Conservation (phyloP, 2,888 invertebrate genomes). For the Germaria angustata region DNA sequence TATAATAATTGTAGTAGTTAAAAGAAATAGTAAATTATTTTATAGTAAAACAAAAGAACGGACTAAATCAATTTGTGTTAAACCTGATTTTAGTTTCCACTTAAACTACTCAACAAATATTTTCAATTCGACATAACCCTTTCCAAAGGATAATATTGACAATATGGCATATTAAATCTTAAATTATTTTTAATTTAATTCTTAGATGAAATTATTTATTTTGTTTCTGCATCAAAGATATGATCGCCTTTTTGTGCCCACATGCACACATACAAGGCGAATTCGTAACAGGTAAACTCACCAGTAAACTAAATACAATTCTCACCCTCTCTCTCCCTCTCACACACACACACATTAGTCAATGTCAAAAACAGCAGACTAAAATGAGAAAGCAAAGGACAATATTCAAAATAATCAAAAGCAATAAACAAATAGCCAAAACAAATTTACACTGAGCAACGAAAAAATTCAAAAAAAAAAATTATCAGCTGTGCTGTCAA, state of each 20-base stretch:
- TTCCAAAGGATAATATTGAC: neutral
- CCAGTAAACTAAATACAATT: no score
- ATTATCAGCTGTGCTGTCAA: no score
- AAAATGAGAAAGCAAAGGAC: no score
- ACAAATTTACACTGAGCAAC: no score
- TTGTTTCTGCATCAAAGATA: neutral
- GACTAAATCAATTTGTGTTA: slow-evolving; percentile 22
- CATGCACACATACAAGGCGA: neutral
- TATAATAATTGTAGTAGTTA: slow-evolving; percentile 48
- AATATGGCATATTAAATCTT: neutral
- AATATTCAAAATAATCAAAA: no score
- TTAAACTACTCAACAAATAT: slow-evolving; percentile 45
- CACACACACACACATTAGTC: no score
- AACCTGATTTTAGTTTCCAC: slow-evolving; percentile 1
- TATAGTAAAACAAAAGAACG: slow-evolving; percentile 31
- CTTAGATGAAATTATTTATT: neutral
- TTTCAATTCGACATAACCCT: neutral
- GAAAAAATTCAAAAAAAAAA: no score
- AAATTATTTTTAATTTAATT: no score
- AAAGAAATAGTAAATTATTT: slow-evolving; percentile 50
- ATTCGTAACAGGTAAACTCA: no score
- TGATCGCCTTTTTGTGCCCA: neutral
- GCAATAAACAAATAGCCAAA: no score
- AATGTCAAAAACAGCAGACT: no score
- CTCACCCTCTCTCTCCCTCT: no score